Base-by-base conservation (phyloP, 37 sponge, comb jelly and placozoan genomes). In the Agelas oroides region DNA sequence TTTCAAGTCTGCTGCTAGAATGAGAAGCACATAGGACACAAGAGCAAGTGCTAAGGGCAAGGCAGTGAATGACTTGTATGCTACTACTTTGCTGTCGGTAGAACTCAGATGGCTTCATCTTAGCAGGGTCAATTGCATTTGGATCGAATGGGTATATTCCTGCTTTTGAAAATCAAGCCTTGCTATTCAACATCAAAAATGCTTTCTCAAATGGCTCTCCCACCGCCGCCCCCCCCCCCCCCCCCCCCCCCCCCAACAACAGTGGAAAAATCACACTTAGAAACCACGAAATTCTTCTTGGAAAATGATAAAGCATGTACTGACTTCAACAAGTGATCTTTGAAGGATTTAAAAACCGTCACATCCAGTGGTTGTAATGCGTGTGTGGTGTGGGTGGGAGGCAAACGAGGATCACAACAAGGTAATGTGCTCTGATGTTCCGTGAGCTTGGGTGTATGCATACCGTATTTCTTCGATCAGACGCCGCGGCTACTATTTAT, bases 321-420 rank as follows among this genome's bases (percentile, higher is more conserved):
- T 19, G 58, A 15, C 18, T 56, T 56, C 17, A 15, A 19, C 15
- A 56, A 56, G 18, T 56, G 41, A 53, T 18, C n/a, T n/a, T n/a
- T n/a, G n/a, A 73, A 35, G 55, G 74, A 73, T 55, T 73, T 73
- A 55, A 73, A 73, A 5, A 73, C 56, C 3, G 74, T 5, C 30
- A 73, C 74, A 73, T 73, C 74, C 39, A 73, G 23, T 41, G 74
- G 74, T 23, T 73, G 74, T n/a, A n/a, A n/a, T n/a, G n/a, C n/a
- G n/a, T n/a, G n/a, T n/a, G n/a, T n/a, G n/a, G n/a, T n/a, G n/a
- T n/a, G n/a, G n/a, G n/a, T n/a, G n/a, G n/a, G n/a, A n/a, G n/a
- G n/a, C n/a, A n/a, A n/a, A n/a, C n/a, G n/a, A n/a, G n/a, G n/a
- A n/a, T n/a, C n/a, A n/a, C n/a, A n/a, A n/a, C n/a, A n/a, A n/a